phyloP scores from a whole-genome alignment of 2,113 vertebrate species.

The Laticauda colubrina region DNA sequence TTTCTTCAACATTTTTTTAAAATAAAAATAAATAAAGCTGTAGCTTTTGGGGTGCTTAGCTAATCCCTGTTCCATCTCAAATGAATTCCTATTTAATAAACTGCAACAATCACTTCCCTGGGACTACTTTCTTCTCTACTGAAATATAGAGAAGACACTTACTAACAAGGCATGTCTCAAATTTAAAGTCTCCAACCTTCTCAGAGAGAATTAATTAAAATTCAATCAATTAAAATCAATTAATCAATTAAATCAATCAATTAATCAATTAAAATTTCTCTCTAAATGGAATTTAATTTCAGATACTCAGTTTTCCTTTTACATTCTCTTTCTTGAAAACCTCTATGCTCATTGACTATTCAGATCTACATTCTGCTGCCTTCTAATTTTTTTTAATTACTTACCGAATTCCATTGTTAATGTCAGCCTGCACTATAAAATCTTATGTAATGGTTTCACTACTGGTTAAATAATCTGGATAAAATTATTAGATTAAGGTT shows the following conservation, averaged over 20 bases:
- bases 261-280: constrained; percentile 45
- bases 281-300: constrained; percentile 40
- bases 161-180: background rate
- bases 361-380: constrained; percentile 14
- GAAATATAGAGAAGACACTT: background rate
- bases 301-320: constrained; percentile 39
- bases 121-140: background rate
- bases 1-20: background rate
- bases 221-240: too few species aligned
- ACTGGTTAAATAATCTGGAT: constrained; percentile 37
- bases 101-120: background rate
- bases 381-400: constrained; percentile 30
- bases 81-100: background rate
- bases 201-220: too few species aligned
- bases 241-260: constrained; percentile 53
- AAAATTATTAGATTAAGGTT: constrained; percentile 57
- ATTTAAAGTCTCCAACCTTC: background rate
- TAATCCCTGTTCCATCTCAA: background rate
- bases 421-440: background rate
- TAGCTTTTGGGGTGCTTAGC: background rate
- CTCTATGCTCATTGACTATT: constrained; percentile 43
- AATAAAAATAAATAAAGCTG: background rate
- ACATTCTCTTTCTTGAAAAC: constrained; percentile 40
- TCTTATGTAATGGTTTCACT: constrained; percentile 43
- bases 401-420: constrained; percentile 32